These are phyloP conservation scores for Lordiphosa fenestrarum DNA, from an alignment of 2,888 invertebrate genomes.

Conservation along the genomic window DNA sequence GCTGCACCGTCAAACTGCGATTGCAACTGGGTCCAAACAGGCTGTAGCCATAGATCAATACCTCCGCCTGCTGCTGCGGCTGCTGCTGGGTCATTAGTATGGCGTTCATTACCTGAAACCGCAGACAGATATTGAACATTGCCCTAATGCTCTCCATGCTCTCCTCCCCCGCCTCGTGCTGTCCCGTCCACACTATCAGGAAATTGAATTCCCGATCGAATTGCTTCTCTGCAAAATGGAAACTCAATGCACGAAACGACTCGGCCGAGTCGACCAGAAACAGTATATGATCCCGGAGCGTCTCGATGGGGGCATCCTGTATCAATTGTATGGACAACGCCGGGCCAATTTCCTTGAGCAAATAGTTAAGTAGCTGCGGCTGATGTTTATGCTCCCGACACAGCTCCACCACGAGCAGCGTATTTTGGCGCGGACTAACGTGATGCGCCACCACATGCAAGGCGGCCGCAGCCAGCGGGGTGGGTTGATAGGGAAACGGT, in stretches of 20 bases:
- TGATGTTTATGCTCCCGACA: slow-evolving; percentile 12
- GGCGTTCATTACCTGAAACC: slow-evolving; percentile 60
- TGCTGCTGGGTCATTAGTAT: slow-evolving; percentile 52
- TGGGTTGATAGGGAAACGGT: slow-evolving; percentile 1
- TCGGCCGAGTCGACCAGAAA: slow-evolving; percentile 61
- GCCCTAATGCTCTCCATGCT: neutral
- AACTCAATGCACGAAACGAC: slow-evolving; percentile 55
- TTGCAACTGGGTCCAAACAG: slow-evolving; percentile 37
- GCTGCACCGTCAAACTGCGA: slow-evolving; percentile 25
- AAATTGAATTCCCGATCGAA: slow-evolving; percentile 65
- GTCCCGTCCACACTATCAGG: slow-evolving; percentile 59
- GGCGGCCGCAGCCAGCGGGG: slow-evolving; percentile 37
- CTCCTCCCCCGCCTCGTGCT: neutral
- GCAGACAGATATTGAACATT: slow-evolving; percentile 54
- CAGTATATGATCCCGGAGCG: slow-evolving; percentile 52
- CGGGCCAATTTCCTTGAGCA: slow-evolving; percentile 39
- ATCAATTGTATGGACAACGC: slow-evolving; percentile 55
- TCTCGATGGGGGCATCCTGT: slow-evolving; percentile 35
- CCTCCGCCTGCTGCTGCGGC: slow-evolving; percentile 21
- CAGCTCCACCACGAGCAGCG: slow-evolving; percentile 56
- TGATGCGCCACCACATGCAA: slow-evolving; percentile 47
- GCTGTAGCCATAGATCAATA: slow-evolving; percentile 41
- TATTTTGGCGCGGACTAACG: slow-evolving; percentile 50
- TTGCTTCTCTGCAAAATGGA: slow-evolving; percentile 38
- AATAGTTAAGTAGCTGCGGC: slow-evolving; percentile 37